Percentiles rank a stretch among this genome's conserved stretches.
These are phyloP conservation scores for Nematolebias whitei DNA, from an alignment of 2,113 vertebrate genomes.

Conservation along the genomic window DNA sequence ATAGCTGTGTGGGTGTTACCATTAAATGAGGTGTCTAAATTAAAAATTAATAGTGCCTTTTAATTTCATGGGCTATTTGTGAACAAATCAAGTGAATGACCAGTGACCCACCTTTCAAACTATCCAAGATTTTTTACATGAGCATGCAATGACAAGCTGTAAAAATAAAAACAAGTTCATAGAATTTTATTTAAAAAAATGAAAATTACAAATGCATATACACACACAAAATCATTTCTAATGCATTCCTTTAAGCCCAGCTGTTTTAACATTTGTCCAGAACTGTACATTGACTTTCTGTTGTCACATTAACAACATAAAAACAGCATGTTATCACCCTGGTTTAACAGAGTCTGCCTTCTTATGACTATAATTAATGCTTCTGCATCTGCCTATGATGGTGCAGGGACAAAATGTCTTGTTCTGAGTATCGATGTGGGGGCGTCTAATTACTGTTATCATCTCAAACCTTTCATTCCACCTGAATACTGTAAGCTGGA, in stretches of 20 bases:
- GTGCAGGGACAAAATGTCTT: not conserved
- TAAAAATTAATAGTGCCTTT: constrained; percentile 67
- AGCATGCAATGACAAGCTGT: constrained; percentile 32
- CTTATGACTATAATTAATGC: constrained; percentile 51
- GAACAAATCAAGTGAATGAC: constrained; percentile 69
- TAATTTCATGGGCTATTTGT: constrained; percentile 74
- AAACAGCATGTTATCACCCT: not conserved
- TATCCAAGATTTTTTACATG: constrained; percentile 17
- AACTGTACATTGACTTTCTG: constrained; percentile 1
- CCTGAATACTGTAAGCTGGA: constrained; percentile 35
- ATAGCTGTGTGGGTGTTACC: constrained; percentile 29
- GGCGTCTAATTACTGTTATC: constrained; percentile 64
- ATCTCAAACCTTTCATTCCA: constrained; percentile 51
- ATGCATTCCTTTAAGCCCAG: constrained; percentile 13
- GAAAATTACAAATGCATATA: constrained; percentile 1
- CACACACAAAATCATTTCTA: not conserved
- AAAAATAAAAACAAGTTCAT: not conserved
- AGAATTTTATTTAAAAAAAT: not conserved
- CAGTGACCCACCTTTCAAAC: constrained; percentile 43
- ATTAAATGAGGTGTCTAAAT: constrained; percentile 61
- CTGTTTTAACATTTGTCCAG: constrained; percentile 5
- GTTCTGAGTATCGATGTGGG: constrained; percentile 5
- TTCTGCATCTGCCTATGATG: constrained; percentile 10
- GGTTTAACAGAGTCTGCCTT: constrained; percentile 2
- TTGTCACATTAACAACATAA: not conserved